Percentiles rank a stretch among this genome's conserved stretches.
Evolutionary conservation across 2,797 vertebrate genomes (phyloP).

Genomic region (Pangasius macronema): DNA sequence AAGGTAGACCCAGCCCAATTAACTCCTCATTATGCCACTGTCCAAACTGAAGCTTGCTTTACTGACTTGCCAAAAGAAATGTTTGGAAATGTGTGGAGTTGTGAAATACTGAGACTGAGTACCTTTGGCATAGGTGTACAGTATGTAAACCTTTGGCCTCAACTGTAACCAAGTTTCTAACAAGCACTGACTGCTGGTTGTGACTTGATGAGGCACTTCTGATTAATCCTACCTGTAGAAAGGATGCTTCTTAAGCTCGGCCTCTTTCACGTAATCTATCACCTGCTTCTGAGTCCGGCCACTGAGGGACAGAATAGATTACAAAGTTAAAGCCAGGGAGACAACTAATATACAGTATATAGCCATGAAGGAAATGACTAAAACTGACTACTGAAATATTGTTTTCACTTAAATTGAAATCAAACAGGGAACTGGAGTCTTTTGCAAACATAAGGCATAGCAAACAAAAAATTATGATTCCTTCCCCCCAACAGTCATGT

Average conservation of each 20-base stretch:
- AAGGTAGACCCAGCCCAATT: not conserved
- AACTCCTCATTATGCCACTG: not conserved
- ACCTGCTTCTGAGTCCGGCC: constrained; percentile 99
- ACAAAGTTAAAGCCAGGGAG: not conserved
- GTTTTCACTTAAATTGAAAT: not conserved
- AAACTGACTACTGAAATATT: not conserved
- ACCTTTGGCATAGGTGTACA: not conserved
- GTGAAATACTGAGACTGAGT: not conserved
- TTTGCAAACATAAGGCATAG: not conserved
- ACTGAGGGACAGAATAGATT: constrained; percentile 65
- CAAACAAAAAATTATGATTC: not conserved
- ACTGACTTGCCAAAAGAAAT: not conserved
- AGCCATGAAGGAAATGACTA: not conserved
- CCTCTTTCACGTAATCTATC: constrained; percentile 95
- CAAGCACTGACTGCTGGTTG: not conserved
- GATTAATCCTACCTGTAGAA: constrained; percentile 88
- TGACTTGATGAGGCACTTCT: constrained; percentile 10
- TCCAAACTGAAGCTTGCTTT: not conserved
- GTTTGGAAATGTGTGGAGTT: not conserved
- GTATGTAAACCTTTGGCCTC: not conserved
- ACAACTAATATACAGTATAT: not conserved
- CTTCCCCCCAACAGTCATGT: not conserved
- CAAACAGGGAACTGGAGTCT: not conserved
- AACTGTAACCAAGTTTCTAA: not conserved
- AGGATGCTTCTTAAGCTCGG: constrained; percentile 94